Conservation (phyloP, 2,888 invertebrate genomes). For the Bombylius major region DNA sequence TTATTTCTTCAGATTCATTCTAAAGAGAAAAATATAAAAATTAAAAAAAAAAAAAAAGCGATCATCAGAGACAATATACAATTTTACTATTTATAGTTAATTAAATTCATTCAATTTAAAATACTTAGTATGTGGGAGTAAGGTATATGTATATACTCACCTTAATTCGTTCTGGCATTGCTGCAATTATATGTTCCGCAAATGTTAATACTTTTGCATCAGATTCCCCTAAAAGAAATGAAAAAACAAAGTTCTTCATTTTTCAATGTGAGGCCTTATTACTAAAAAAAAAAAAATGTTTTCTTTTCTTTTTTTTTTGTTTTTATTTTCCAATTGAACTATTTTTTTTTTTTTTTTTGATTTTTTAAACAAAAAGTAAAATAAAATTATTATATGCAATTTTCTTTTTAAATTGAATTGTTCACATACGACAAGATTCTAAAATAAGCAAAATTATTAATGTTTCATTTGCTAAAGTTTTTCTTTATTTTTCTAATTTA, state of each 20-base stretch:
- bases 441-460: too few species aligned
- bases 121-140: too few species aligned
- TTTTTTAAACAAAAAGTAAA: too few species aligned
- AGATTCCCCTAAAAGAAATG: conserved; percentile 65
- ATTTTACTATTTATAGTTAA: background rate
- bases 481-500: too few species aligned
- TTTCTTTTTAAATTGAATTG: too few species aligned
- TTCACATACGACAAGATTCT: too few species aligned
- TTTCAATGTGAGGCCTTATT: conserved; percentile 4
- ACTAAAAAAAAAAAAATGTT: background rate
- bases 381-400: too few species aligned
- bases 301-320: too few species aligned
- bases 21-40: conserved; percentile 26
- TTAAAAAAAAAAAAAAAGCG: background rate
- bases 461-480: too few species aligned
- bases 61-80: background rate
- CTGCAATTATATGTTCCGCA: conserved; percentile 96
- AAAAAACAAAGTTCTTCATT: conserved; percentile 8
- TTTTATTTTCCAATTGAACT: too few species aligned
- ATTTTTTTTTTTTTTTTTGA: too few species aligned
- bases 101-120: background rate
- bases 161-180: conserved; percentile 96
- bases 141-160: conserved; percentile 38
- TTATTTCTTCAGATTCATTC: conserved; percentile 66
- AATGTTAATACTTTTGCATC: conserved; percentile 83